Conservation (phyloP, 2,113 vertebrate genomes). For the Pyrgilauda ruficollis region DNA sequence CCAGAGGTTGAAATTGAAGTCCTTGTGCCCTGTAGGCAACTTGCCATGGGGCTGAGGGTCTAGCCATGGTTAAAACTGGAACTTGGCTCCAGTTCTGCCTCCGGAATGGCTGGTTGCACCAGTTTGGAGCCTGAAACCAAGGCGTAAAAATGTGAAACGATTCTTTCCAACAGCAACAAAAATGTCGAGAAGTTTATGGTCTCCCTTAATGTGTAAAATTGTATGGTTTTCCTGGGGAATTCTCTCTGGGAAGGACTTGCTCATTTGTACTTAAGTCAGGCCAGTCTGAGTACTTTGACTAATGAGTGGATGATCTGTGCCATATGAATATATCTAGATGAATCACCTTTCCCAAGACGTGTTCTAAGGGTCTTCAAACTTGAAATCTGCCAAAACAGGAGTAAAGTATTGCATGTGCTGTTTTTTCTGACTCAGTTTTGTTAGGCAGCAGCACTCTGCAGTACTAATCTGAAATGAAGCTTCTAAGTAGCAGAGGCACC, state of each 20-base stretch:
- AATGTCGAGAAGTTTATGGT: not conserved
- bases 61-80: not conserved
- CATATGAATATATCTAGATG: not conserved
- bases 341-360: not conserved
- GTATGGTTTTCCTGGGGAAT: not conserved
- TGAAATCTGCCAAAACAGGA: not conserved
- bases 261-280: not conserved
- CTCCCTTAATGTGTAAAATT: not conserved
- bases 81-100: not conserved
- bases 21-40: not conserved
- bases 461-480: not conserved
- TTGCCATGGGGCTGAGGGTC: not conserved
- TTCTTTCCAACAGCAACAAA: constrained; percentile 21
- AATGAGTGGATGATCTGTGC: not conserved
- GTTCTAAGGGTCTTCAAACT: not conserved
- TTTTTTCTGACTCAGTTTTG: not conserved
- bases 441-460: not conserved
- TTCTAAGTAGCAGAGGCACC: not conserved
- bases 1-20: not conserved
- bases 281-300: not conserved
- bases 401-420: not conserved
- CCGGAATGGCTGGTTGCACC: not conserved
- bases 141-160: not conserved
- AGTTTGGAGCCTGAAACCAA: not conserved
- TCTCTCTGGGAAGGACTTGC: not conserved